A percentile compares a stretch with the other conserved stretches of the same genome.
These are phyloP conservation scores for Ormyrus pomaceus DNA, from an alignment of 2,888 invertebrate species.

Conservation along the genomic window DNA sequence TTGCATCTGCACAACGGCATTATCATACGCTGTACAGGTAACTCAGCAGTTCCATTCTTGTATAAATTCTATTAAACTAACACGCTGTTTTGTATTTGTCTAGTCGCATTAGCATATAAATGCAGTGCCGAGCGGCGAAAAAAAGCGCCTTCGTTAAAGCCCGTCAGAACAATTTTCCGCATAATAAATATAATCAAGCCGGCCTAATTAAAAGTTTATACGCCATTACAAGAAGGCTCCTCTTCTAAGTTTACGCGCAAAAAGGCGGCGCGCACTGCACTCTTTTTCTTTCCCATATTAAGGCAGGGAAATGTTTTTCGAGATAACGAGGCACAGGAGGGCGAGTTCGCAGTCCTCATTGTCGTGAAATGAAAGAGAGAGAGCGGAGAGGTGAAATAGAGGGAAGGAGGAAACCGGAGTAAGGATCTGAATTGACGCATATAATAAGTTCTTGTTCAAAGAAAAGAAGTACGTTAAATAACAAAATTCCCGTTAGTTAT, in stretches of 20 bases:
- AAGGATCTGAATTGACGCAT: constrained; percentile 4
- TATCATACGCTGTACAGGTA: constrained; percentile 36
- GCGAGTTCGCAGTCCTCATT: constrained; percentile 44
- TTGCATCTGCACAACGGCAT: constrained; percentile 28
- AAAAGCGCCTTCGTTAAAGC: constrained; percentile 44
- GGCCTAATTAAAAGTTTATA: constrained; percentile 54
- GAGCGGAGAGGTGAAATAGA: constrained; percentile 24
- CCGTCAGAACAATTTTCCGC: constrained; percentile 33
- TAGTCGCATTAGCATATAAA: constrained; percentile 50
- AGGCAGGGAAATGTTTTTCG: constrained; percentile 52
- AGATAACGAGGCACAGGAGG: constrained; percentile 51
- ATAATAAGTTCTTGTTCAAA: constrained; percentile 15
- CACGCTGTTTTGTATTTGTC: constrained; percentile 31
- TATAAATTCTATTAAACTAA: constrained; percentile 51
- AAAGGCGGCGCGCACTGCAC: constrained; percentile 17
- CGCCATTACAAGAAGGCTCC: constrained; percentile 29
- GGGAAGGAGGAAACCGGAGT: background rate
- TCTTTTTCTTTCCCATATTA: constrained; percentile 47
- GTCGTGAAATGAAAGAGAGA: constrained; percentile 49
- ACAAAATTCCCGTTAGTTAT: no score
- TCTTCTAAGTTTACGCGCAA: constrained; percentile 33
- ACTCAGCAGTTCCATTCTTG: constrained; percentile 33
- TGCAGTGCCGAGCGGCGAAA: constrained; percentile 18
- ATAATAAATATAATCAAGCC: constrained; percentile 48
- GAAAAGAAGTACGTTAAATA: no score